Percentiles rank a stretch among this genome's conserved stretches.
Conservation (phyloP, 2,113 vertebrate species). For the Spheniscus mendiculus region DNA sequence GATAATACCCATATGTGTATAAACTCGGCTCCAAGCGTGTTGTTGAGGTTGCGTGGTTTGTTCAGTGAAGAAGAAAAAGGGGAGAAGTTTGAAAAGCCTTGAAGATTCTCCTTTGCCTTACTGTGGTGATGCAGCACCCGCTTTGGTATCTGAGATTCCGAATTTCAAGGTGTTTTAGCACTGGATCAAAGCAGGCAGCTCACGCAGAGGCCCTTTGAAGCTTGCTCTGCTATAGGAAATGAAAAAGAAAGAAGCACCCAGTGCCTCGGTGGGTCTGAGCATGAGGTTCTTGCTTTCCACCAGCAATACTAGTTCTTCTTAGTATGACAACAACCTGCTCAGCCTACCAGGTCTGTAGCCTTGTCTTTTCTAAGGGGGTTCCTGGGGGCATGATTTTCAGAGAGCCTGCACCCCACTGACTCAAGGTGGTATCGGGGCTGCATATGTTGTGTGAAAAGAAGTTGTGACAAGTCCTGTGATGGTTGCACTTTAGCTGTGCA, state of each 20-base stretch:
- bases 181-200: not conserved
- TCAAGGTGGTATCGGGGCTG: accelerated
- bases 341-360: not conserved
- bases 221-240: not conserved
- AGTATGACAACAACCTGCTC: not conserved
- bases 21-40: accelerated
- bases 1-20: not conserved
- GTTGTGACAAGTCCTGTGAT: not conserved
- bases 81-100: not conserved
- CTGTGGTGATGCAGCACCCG: not conserved
- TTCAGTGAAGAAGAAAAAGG: not conserved
- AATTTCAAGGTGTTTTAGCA: not conserved
- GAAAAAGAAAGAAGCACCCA: not conserved
- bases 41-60: not conserved
- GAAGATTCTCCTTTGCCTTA: not conserved
- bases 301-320: not conserved
- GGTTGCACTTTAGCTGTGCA: not conserved
- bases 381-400: not conserved
- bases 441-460: not conserved
- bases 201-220: not conserved
- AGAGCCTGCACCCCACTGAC: not conserved
- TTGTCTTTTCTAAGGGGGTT: not conserved
- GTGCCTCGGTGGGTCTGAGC: not conserved
- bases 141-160: not conserved
- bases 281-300: not conserved